Evolutionary conservation across 92 coral and sea anemone genomes (phyloP), one percentile per base, ranked within the genome.

Genomic region (Zoanthus sociatus): DNA sequence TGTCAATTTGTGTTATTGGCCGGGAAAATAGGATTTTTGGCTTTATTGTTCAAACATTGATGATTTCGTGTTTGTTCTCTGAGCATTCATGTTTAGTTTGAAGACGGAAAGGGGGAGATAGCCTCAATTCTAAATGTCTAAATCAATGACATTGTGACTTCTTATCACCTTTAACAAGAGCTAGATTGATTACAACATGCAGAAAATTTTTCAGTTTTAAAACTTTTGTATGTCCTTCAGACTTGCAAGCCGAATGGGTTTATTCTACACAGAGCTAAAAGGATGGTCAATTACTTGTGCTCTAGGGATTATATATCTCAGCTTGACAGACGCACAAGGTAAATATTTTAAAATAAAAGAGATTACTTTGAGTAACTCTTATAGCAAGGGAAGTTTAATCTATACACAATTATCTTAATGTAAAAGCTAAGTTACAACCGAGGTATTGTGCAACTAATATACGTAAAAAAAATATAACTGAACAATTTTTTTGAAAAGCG

Each of bases 21-120:
- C 42, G 42, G 42, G 32, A 77, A 77, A 18, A 77, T 77, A 77
- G 10, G 68, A 7, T 54, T 53, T 77, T 77, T 63, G 12, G 46
- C 16, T 26, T 77, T 77, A 30, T 17, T 77, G 82, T 51, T 77
- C 46, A 77, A 77, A 77, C 53, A 77, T 21, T 77, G 30, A 18
- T 15, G 46, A 42, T n/a, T 20, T 10, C 16, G 42, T 77, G 82
- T 77, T 77, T 77, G 46, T 45, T 20, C 33, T 77, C 33, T 7
- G 14, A 77, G 82, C 56, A 77, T 77, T 77, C 45, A 21, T 50
- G 82, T 77, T 77, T 53, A 53, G 68, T 77, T 77, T 77, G 18
- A 13, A 54, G 42, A 56, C 20, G 31, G 58, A 76, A 77, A 64
- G 26, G 17, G 48, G 17, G 48, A 15, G 82, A 77, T 77, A 77